phyloP scores from a whole-genome alignment of 2,797 vertebrate species.

The Alectoris magna region DNA sequence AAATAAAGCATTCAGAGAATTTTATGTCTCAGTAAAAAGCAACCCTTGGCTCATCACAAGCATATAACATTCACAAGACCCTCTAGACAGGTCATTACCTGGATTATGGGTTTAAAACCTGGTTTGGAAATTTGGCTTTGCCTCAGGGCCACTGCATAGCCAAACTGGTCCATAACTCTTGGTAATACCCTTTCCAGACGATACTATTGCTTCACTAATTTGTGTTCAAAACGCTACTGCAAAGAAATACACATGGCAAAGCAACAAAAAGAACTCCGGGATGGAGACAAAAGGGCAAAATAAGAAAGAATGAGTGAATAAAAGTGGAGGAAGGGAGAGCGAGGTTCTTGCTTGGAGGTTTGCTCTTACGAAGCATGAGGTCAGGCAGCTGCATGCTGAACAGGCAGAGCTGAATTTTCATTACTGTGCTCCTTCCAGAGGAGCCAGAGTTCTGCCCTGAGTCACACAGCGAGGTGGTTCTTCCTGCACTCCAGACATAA shows the following conservation, averaged over 20 bases:
- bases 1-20: conserved; percentile 73
- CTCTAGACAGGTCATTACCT: conserved; percentile 43
- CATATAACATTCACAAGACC: conserved; percentile 49
- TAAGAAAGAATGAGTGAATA: not conserved
- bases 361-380: not conserved
- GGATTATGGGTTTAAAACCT: conserved; percentile 31
- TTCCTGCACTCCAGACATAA: not conserved
- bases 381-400: conserved; percentile 20
- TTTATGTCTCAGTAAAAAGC: conserved; percentile 69
- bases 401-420: conserved; percentile 17
- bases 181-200: conserved; percentile 32
- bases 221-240: not conserved
- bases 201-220: conserved; percentile 11
- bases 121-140: conserved; percentile 64
- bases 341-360: not conserved
- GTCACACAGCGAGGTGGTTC: accelerated
- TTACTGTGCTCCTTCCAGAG: not conserved
- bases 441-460: not conserved
- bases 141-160: conserved; percentile 41
- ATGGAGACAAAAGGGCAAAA: not conserved
- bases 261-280: not conserved
- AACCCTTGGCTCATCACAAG: conserved; percentile 61
- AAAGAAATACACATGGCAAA: not conserved
- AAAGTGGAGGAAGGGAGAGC: not conserved
- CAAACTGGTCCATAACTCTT: conserved; percentile 60